These are phyloP conservation scores for Leucoma salicis DNA, from an alignment of 2,888 invertebrate genomes.

Conservation along the genomic window DNA sequence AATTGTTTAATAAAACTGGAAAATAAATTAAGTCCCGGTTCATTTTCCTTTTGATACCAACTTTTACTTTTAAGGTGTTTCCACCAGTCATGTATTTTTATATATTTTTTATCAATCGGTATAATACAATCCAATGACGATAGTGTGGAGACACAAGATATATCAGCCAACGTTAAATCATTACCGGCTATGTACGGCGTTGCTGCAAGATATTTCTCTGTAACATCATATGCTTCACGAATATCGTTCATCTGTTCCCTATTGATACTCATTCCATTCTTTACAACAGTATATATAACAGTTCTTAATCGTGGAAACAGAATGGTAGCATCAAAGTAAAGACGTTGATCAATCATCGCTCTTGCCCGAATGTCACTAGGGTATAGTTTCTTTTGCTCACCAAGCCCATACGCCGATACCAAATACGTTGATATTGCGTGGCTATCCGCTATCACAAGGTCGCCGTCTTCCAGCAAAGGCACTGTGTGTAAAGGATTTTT, in stretches of 20 bases:
- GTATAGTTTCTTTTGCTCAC: slow-evolving; percentile 35
- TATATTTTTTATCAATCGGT: slow-evolving; percentile 33
- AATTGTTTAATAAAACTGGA: slow-evolving; percentile 33
- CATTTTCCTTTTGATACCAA: slow-evolving; percentile 45
- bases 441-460: slow-evolving; percentile 43
- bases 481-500: slow-evolving; percentile 54
- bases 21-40: slow-evolving; percentile 38
- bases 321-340: slow-evolving; percentile 48
- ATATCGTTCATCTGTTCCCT: slow-evolving; percentile 36
- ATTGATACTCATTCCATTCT: slow-evolving; percentile 19
- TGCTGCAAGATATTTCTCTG: slow-evolving; percentile 43
- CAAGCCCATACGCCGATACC: slow-evolving; percentile 38
- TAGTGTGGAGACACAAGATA: slow-evolving; percentile 47
- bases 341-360: slow-evolving; percentile 42
- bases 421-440: slow-evolving; percentile 52
- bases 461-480: slow-evolving; percentile 49
- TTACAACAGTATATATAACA: slow-evolving; percentile 36
- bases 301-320: slow-evolving; percentile 43
- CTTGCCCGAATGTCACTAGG: slow-evolving; percentile 37
- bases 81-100: slow-evolving; percentile 41
- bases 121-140: slow-evolving; percentile 41
- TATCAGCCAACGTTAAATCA: slow-evolving; percentile 46
- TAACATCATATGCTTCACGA: slow-evolving; percentile 41
- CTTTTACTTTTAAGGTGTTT: slow-evolving; percentile 29
- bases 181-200: slow-evolving; percentile 38